Base-by-base conservation (phyloP, 35 echinoderm and acorn worm genomes). In the Lytechinus variegatus region DNA sequence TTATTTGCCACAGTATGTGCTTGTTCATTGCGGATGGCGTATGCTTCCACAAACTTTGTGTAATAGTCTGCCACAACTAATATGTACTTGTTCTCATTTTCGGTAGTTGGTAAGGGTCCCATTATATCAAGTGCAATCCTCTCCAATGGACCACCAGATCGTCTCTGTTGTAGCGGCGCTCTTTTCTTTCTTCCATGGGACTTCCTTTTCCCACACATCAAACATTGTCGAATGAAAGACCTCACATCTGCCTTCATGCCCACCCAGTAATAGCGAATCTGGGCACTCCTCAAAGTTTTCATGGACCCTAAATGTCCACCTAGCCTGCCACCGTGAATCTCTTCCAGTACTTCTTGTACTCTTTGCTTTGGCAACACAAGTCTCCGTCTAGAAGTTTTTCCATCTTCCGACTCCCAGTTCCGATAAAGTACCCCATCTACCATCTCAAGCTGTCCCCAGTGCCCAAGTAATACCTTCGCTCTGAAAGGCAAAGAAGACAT, bases 41-140 rank as follows among this genome's bases (percentile, higher is more conserved):
- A 93, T 10, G 96, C 95, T 55, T 96, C 95, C 5, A 87, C 94
- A 96, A 96, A 97, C 21, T 97, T 97, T 54, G 87, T 91, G 29
- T 96, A 97, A 52, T 95, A 96, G 79, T 96, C 72, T 9, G 33
- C 94, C 24, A 95, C 71, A 44, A 98, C 96, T 51, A 97, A 89
- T n/a, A 96, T 94, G 92, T 97, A 96, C 53, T 90, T 91, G 55
- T 96, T 96, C 9, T 54, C 56, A 28, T 71, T 27, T 9, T 96
- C 90, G 2, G 91, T 96, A 16, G 28, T 72, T 2, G 96, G 96
- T 9, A 98, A 27, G 10, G 96, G 94, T 54, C 96, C 97, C 54
- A 94, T n/a, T 28, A 95, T 95, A 86, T 96, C 96, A 27, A 98
- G 60, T 44, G 96, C 96, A 89, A 60, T 56, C 86, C 94, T 51